phyloP scores from a whole-genome alignment of 2,797 vertebrate genomes.

The Leptoclinus maculatus region DNA sequence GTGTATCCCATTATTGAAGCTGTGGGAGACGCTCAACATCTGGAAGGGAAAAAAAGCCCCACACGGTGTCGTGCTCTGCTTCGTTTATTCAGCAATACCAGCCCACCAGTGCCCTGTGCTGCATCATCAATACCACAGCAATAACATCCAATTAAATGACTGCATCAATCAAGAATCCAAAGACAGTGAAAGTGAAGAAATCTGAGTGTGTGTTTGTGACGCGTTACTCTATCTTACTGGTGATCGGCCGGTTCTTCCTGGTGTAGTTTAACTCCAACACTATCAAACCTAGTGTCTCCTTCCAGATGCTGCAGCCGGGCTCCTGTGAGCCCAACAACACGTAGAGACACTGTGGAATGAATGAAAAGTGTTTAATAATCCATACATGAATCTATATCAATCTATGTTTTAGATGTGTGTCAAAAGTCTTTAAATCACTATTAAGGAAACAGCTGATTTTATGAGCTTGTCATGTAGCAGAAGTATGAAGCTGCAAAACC shows the following conservation, averaged over 20 bases:
- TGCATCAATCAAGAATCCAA: not conserved
- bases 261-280: conserved; percentile 7
- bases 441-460: too few species aligned
- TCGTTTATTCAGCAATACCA: not conserved
- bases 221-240: conserved; percentile 8
- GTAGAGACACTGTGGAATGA: not conserved
- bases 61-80: not conserved
- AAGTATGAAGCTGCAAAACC: not conserved
- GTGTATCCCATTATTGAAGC: not conserved
- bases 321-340: not conserved
- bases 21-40: conserved; percentile 40
- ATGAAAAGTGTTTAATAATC: not conserved
- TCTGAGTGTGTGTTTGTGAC: conserved; percentile 22
- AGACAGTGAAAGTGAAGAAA: not conserved
- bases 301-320: not conserved
- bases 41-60: conserved; percentile 34
- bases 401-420: not conserved
- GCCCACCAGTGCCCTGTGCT: conserved; percentile 40
- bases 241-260: not conserved
- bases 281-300: not conserved
- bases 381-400: not conserved
- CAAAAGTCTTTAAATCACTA: too few species aligned
- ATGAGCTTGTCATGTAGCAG: not conserved
- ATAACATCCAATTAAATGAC: not conserved
- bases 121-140: not conserved